Conservation (phyloP, 2,113 vertebrate genomes). For the Muscicapa adusta region DNA sequence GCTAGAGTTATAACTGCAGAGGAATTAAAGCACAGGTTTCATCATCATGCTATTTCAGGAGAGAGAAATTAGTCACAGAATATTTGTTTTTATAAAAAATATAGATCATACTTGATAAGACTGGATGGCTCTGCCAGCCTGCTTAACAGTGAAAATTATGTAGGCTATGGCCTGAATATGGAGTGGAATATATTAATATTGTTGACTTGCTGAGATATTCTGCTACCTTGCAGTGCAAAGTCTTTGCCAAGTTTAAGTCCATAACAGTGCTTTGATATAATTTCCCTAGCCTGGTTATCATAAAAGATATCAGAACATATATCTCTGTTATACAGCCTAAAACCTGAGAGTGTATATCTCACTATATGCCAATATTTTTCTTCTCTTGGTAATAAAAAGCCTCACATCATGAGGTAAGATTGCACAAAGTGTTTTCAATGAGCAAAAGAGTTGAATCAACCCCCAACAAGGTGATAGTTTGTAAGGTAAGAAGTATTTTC, state of each 20-base stretch:
- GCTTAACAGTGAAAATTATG: neutral
- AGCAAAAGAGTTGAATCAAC: neutral
- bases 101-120: neutral
- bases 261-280: neutral
- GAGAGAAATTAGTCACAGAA: conserved; percentile 16
- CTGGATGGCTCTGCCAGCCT: neutral
- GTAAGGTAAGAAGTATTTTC: neutral
- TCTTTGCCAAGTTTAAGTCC: neutral
- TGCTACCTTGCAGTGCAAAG: neutral
- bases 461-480: neutral
- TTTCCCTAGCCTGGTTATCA: neutral
- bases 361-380: neutral
- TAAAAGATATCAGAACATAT: neutral
- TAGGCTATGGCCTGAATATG: neutral
- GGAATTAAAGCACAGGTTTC: neutral
- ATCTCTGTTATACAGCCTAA: neutral
- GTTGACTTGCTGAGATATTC: neutral
- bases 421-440: neutral
- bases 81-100: neutral
- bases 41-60: neutral
- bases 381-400: neutral
- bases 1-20: neutral
- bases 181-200: neutral
- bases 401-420: neutral
- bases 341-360: neutral